A percentile compares a stretch with the other conserved stretches of the same genome.
phyloP scores from a whole-genome alignment of 1,140 invertebrate species.

The Drosophila albomicans region DNA sequence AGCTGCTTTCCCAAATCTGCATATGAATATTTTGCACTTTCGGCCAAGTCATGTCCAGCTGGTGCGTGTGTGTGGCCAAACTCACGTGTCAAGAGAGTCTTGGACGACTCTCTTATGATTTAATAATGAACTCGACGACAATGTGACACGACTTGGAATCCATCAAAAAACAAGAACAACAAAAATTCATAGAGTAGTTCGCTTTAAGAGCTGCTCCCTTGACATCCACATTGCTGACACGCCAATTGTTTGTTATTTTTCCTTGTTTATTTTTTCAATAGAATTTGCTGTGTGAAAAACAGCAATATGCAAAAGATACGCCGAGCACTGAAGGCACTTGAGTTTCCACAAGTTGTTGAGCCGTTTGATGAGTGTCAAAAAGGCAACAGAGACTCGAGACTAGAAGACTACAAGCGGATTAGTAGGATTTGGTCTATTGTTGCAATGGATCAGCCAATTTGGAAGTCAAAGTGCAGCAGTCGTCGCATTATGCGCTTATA shows the following conservation, averaged over 20 bases:
- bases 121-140: slow-evolving; percentile 80
- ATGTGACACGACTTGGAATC: slow-evolving; percentile 41
- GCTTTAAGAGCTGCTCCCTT: slow-evolving; percentile 63
- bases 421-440: slow-evolving; percentile 70
- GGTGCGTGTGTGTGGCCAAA: slow-evolving; percentile 53
- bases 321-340: slow-evolving; percentile 45
- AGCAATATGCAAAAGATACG: slow-evolving; percentile 54
- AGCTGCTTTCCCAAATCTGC: slow-evolving; percentile 37
- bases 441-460: slow-evolving; percentile 70
- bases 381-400: slow-evolving; percentile 46
- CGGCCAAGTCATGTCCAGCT: slow-evolving; percentile 72
- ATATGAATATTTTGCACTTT: not conserved
- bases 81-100: slow-evolving; percentile 69
- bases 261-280: slow-evolving; percentile 43
- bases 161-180: slow-evolving; percentile 34
- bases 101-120: slow-evolving; percentile 52
- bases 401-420: slow-evolving; percentile 66
- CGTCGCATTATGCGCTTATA: slow-evolving; percentile 71
- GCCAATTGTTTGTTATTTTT: slow-evolving; percentile 70
- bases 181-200: slow-evolving; percentile 34
- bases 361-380: slow-evolving; percentile 79
- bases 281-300: slow-evolving; percentile 56
- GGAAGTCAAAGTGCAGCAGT: slow-evolving; percentile 77
- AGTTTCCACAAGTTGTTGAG: slow-evolving; percentile 59
- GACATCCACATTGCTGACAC: slow-evolving; percentile 72